Conservation (phyloP, 1,140 invertebrate genomes). For the Coenobita brevimanus region DNA sequence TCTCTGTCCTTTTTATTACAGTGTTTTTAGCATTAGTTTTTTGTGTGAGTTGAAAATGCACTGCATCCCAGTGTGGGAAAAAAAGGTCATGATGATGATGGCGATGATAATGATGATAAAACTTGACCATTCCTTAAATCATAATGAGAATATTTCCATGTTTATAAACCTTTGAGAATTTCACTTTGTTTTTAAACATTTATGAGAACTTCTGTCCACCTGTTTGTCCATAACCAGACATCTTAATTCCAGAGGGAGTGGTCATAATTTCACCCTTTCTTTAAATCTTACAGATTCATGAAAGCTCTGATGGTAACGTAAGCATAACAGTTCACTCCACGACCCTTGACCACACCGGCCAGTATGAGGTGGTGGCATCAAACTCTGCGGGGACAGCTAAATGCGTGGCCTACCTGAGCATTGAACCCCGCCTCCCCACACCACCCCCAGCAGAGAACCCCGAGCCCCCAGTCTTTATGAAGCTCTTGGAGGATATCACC, state of each 20-base stretch:
- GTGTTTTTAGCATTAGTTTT: too few species aligned
- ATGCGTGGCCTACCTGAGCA: constrained; percentile 84
- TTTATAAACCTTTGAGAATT: neutral
- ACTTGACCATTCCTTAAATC: too few species aligned
- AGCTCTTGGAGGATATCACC: constrained; percentile 78
- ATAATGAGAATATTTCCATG: too few species aligned
- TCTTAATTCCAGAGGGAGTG: too few species aligned
- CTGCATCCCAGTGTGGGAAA: too few species aligned
- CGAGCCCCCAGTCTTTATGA: constrained; percentile 79
- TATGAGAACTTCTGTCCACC: neutral
- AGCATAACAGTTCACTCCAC: constrained; percentile 78
- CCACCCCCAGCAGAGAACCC: constrained; percentile 77
- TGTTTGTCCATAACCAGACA: too few species aligned
- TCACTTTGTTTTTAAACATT: neutral
- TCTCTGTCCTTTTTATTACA: too few species aligned
- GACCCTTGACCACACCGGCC: constrained; percentile 80
- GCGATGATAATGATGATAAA: too few species aligned
- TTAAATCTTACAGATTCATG: constrained; percentile 54
- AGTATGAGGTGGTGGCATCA: constrained; percentile 84
- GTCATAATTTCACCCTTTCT: too few species aligned
- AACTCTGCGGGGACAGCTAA: constrained; percentile 85
- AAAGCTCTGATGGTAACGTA: constrained; percentile 75
- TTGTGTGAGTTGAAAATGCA: too few species aligned
- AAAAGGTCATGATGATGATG: too few species aligned
- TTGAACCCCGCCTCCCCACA: constrained; percentile 65